A percentile compares a stretch with the other conserved stretches of the same genome.
phyloP scores from a whole-genome alignment of 2,888 invertebrate species.

The Elysia crispata region DNA sequence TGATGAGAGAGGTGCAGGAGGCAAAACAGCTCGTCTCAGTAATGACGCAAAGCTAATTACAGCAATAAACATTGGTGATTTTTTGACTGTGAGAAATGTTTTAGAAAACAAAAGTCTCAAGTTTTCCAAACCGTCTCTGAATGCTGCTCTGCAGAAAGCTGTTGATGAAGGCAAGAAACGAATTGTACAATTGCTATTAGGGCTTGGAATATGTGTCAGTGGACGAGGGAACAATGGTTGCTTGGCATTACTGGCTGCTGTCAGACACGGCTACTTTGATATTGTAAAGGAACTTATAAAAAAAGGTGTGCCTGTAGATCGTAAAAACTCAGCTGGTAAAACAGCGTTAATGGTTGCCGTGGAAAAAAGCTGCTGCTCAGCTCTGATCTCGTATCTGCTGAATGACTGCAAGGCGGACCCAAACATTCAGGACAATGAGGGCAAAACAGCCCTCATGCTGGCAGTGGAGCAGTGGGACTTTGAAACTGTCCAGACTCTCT shows the following conservation, averaged over 20 bases:
- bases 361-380: conserved; percentile 18
- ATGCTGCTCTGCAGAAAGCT: conserved; percentile 17
- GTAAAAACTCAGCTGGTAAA: conserved; percentile 10
- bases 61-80: too few relatives aligned
- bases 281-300: conserved; percentile 18
- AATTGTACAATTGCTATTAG: conserved; percentile 5
- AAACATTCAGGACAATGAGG: conserved; percentile 27
- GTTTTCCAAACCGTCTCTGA: background rate
- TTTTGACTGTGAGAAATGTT: too few relatives aligned
- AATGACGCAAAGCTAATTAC: too few relatives aligned
- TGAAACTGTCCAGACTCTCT: conserved; percentile 6
- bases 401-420: background rate
- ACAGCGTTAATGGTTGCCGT: conserved; percentile 32
- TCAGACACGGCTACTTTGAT: conserved; percentile 28
- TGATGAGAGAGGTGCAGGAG: too few relatives aligned
- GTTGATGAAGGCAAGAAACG: conserved; percentile 25
- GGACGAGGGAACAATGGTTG: background rate
- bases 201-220: background rate
- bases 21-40: too few relatives aligned
- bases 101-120: too few relatives aligned
- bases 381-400: conserved; percentile 20
- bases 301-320: conserved; percentile 27
- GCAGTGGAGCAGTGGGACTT: conserved; percentile 25
- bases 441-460: conserved; percentile 35
- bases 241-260: conserved; percentile 11